Evolutionary conservation across 1,140 invertebrate genomes (phyloP), one percentile per base, ranked within the genome.

Genomic region (Cotesia vestalis): DNA sequence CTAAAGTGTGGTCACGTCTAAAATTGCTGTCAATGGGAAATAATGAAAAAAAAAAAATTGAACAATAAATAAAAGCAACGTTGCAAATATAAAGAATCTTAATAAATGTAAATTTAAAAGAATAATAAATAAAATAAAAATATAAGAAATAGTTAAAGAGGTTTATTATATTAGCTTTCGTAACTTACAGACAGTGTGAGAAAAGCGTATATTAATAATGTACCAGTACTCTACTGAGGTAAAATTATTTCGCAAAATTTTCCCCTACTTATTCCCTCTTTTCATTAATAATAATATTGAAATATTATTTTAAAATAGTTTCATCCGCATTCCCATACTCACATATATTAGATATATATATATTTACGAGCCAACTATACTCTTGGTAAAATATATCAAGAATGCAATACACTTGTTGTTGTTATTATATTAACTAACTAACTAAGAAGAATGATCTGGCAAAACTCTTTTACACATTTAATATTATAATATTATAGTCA

Each of bases 101-200:
- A 12, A 64, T 46, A 64, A 38, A 40, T 64, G 38, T 64, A 64
- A n/a, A 17, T 14, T 17, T 12, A 12, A 38, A 57, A 8, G 20
- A 27, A 46, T 46, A 11, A 46, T 46, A 9, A 46, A 46, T 46
- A 46, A 46, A 46, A 66, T 34, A 11, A 46, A 12, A 46, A 17
- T 52, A 62, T 27, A 57, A 40, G 12, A 27, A 36, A 59, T 38
- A 61, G 17, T 17, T 64, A n/a, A 40, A 64, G 69, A 71, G 51
- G 51, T 51, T 60, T 34, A 63, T 63, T 51, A 38, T 51, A 52
- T 35, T 51, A 35, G 57, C 69, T 71, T 71, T 71, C 69, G 69
- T 57, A 71, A 71, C 52, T 71, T 71, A 40, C 51, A 34, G 14
- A 64, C 62, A 71, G 62, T 61, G 69, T 71, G 69, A 71, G 69